A percentile compares a stretch with the other conserved stretches of the same genome.
Evolutionary conservation across 2,888 invertebrate species (phyloP).

Genomic region (Cremastobaeus sp.): DNA sequence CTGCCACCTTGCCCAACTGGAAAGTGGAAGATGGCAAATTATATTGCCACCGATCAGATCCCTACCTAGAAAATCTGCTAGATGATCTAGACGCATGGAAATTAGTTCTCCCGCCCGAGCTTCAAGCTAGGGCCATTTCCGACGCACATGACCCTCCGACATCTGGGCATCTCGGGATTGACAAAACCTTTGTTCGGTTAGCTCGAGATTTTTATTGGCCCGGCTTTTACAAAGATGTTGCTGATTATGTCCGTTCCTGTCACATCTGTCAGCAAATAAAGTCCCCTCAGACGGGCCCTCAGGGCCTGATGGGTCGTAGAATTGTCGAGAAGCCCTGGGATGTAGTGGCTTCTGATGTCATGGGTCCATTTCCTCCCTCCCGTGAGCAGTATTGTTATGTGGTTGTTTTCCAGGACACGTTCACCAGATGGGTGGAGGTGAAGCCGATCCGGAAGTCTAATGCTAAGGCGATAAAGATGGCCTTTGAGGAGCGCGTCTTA

Average conservation of each 20-base stretch:
- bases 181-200: too few species aligned
- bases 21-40: too few species aligned
- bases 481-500: too few species aligned
- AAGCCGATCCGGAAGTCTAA: too few species aligned
- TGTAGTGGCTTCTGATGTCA: neutral
- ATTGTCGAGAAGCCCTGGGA: neutral
- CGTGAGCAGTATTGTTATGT: neutral
- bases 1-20: too few species aligned
- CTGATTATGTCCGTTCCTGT: neutral
- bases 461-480: too few species aligned
- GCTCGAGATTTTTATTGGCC: too few species aligned
- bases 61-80: neutral
- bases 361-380: constrained; percentile 18
- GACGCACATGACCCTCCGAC: too few species aligned
- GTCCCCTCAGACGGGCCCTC: neutral
- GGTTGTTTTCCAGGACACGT: constrained; percentile 10
- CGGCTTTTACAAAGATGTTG: neutral
- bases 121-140: too few species aligned
- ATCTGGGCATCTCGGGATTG: too few species aligned
- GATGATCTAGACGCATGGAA: constrained; percentile 18
- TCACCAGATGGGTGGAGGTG: constrained; percentile 19
- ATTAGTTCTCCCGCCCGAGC: too few species aligned
- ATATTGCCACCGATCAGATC: neutral
- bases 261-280: constrained; percentile 5
- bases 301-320: constrained; percentile 4